Evolutionary conservation across 2,797 vertebrate genomes (phyloP), one percentile per base, ranked within the genome.

Genomic region (Arrhamphus sclerolepis): DNA sequence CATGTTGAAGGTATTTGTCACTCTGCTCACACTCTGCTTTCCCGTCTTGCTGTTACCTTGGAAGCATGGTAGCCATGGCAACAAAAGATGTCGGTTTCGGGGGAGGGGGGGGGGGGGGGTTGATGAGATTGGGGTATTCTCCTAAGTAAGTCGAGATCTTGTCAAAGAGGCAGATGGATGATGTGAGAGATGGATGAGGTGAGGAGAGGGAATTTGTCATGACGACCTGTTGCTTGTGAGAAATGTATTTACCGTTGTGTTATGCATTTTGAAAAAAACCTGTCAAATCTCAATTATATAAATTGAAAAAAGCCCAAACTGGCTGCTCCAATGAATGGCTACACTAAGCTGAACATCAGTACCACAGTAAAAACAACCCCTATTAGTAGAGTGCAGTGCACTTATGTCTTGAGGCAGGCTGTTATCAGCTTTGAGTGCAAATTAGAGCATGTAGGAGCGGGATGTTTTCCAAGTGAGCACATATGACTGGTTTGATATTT

Each of bases 31-130:
- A 91, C 83, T 61, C 85, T 56, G 77, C 82, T 69, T 87, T 81
- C 76, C 80, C 40, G 62, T 89, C 87, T 90, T 84, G 89, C 90
- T 89, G 92, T 92, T 93, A 91, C 91, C 91, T 90, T 90, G 89
- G 89, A 90, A 92, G 91, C 89, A 81, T 77, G 56, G 92, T 92
- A 86, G 85, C 90, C 89, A 93, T 92, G 88, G 91, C 89, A 92
- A 93, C 91, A 87, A 82, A 80, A 87, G 75, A 91, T 89, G 89
- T 88, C 81, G 82, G 78, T 84, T 83, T 87, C 77, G 55, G 86
- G 74, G 65, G 5, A 55, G 84, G 82, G 38, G 59, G 68, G 62
- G 39, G 43, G 13, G 26, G 18, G 26, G 39, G 42, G 50, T 57
- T 66, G 72, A 76, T 74, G 74, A 73, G 74, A 80, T 72, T 77